These are phyloP conservation scores for Stenodera caucasica DNA, from an alignment of 2,888 invertebrate genomes.

Conservation along the genomic window DNA sequence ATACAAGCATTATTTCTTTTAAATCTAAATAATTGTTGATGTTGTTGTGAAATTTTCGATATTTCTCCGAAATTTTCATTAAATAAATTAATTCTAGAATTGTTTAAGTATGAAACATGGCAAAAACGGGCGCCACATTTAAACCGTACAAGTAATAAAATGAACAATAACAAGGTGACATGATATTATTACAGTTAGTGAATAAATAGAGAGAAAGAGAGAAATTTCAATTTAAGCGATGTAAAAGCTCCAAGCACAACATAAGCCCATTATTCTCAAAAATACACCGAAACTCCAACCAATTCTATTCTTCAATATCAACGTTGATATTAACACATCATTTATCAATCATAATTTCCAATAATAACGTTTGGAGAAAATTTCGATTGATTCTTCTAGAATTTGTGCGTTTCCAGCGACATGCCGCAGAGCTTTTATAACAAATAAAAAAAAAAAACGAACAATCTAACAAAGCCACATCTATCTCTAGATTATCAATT, in stretches of 20 bases:
- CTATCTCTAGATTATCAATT: slow-evolving; percentile 33
- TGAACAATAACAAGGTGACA: slow-evolving; percentile 21
- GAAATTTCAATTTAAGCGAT: slow-evolving; percentile 20
- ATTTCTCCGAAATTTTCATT: not conserved
- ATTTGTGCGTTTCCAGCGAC: not conserved
- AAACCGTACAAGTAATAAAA: slow-evolving; percentile 26
- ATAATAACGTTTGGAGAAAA: not conserved
- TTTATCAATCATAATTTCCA: slow-evolving; percentile 22
- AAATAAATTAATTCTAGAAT: not conserved
- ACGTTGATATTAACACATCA: slow-evolving; percentile 16
- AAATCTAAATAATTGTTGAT: not conserved
- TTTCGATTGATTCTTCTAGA: not conserved
- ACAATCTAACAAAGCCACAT: slow-evolving; percentile 46
- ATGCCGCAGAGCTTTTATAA: slow-evolving; percentile 52
- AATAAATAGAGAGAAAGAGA: slow-evolving; percentile 6
- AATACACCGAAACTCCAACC: slow-evolving; percentile 24
- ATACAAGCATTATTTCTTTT: slow-evolving; percentile 1
- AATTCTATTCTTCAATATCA: slow-evolving; percentile 11
- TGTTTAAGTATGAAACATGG: not conserved
- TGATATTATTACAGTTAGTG: slow-evolving; percentile 15
- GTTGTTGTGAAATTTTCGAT: too few relatives aligned
- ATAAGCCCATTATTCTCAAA: slow-evolving; percentile 25
- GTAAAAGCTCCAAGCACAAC: slow-evolving; percentile 31
- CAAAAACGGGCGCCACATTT: not conserved
- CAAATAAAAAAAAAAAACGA: not conserved